Evolutionary conservation across 2,113 vertebrate species (phyloP).

Genomic region (Hipposideros armiger): DNA sequence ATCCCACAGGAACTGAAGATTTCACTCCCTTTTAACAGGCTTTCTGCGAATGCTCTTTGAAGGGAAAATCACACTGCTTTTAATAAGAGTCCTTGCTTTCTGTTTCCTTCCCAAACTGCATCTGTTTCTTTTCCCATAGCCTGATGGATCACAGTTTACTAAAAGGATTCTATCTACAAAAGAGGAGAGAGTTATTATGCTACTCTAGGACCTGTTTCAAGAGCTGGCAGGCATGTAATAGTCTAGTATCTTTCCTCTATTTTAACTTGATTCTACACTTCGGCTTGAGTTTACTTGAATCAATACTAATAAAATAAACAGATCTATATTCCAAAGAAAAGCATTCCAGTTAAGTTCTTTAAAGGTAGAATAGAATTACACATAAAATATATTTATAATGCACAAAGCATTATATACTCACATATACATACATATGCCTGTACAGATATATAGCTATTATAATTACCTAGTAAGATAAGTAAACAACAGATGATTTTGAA

Average conservation of each 20-base stretch:
- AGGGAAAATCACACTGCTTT: slow-evolving; percentile 32
- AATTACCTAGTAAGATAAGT: background rate
- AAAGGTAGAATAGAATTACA: background rate
- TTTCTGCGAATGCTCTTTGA: background rate
- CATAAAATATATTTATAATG: background rate
- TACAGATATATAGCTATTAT: background rate
- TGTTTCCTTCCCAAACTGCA: background rate
- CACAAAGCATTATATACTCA: background rate
- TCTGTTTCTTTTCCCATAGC: slow-evolving; percentile 9
- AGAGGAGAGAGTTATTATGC: background rate
- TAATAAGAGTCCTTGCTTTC: background rate
- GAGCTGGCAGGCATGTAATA: background rate
- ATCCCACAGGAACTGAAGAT: background rate
- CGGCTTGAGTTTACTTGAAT: background rate
- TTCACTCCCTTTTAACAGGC: background rate
- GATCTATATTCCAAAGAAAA: background rate
- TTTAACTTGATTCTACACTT: slow-evolving; percentile 42
- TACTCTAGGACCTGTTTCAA: background rate
- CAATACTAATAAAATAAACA: slow-evolving; percentile 4
- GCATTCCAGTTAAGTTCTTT: background rate
- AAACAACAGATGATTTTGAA: background rate
- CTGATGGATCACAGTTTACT: background rate
- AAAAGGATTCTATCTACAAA: slow-evolving; percentile 6
- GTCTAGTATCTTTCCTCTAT: background rate
- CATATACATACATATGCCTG: background rate